Percentiles rank a stretch among this genome's conserved stretches.
Evolutionary conservation across 2,797 vertebrate species (phyloP).

Genomic region (Zalophus californianus): DNA sequence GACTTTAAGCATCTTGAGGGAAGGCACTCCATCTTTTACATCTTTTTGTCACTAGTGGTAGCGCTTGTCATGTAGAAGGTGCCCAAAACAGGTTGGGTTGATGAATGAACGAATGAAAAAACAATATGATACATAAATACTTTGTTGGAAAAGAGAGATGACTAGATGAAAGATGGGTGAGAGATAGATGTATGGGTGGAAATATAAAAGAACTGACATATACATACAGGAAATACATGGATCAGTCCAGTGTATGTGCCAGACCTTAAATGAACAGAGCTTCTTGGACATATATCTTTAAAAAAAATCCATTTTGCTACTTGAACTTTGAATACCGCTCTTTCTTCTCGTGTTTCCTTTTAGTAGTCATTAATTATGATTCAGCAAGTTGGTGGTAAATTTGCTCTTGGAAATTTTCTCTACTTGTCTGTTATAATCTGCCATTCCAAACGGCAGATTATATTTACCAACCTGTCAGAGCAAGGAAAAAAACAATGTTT

Average conservation of each 20-base stretch:
- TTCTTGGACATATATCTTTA: not conserved
- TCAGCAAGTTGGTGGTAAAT: conserved; percentile 60
- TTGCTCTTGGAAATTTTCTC: conserved; percentile 1
- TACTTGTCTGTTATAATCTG: not conserved
- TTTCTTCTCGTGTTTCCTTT: conserved; percentile 30
- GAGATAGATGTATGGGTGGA: not conserved
- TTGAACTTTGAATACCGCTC: conserved; percentile 54
- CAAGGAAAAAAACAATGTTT: not conserved
- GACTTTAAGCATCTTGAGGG: not conserved
- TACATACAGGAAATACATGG: not conserved
- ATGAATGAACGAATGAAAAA: conserved; percentile 60
- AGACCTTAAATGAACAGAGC: not conserved
- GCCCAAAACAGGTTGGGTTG: conserved; percentile 52
- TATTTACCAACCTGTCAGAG: not conserved
- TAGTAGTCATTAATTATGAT: conserved; percentile 53
- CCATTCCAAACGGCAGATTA: not conserved
- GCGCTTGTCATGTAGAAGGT: not conserved
- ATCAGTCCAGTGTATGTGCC: not conserved
- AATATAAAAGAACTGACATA: not conserved
- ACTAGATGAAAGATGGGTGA: not conserved
- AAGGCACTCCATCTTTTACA: not conserved
- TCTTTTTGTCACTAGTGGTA: not conserved
- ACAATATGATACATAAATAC: not conserved
- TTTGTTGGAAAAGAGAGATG: not conserved
- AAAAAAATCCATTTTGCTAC: not conserved